Conservation (phyloP, 1,140 invertebrate genomes). For the Phenacoccus solenopsis region DNA sequence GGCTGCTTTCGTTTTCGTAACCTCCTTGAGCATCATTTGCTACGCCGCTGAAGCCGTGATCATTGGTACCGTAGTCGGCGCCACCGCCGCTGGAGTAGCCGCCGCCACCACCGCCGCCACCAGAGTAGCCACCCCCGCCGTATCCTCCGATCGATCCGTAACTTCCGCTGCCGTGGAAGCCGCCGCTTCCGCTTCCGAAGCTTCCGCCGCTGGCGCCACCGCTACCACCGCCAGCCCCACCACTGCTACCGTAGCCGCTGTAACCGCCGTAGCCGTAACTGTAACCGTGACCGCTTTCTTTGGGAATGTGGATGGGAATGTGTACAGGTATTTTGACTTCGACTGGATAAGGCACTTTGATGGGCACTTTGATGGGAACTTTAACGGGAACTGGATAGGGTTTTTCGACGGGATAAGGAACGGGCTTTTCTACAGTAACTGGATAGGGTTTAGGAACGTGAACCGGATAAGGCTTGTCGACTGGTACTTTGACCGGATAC, state of each 20-base stretch:
- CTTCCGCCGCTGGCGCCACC: conserved; percentile 20
- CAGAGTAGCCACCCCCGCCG: not conserved
- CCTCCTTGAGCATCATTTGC: not conserved
- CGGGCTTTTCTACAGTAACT: conserved; percentile 52
- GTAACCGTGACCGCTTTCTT: conserved; percentile 30
- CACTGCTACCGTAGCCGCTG: conserved; percentile 2
- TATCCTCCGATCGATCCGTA: not conserved
- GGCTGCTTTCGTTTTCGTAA: not conserved
- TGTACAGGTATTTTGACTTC: conserved; percentile 36
- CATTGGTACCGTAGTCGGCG: conserved; percentile 23
- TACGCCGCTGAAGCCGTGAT: not conserved
- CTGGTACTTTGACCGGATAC: conserved; percentile 52
- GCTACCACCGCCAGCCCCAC: conserved; percentile 28
- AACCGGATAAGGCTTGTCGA: conserved; percentile 34
- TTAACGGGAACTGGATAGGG: conserved; percentile 43
- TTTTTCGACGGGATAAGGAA: conserved; percentile 56
- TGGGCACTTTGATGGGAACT: conserved; percentile 39
- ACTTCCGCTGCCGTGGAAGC: not conserved
- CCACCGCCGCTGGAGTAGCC: conserved; percentile 28
- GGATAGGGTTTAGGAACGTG: conserved; percentile 39
- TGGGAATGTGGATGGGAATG: conserved; percentile 40
- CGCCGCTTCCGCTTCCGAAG: not conserved
- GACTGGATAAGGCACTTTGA: conserved; percentile 34
- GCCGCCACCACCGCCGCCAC: conserved; percentile 24
- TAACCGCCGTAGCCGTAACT: conserved; percentile 20